Evolutionary conservation across 2,113 vertebrate species (phyloP).

Genomic region (Struthidea cinerea): DNA sequence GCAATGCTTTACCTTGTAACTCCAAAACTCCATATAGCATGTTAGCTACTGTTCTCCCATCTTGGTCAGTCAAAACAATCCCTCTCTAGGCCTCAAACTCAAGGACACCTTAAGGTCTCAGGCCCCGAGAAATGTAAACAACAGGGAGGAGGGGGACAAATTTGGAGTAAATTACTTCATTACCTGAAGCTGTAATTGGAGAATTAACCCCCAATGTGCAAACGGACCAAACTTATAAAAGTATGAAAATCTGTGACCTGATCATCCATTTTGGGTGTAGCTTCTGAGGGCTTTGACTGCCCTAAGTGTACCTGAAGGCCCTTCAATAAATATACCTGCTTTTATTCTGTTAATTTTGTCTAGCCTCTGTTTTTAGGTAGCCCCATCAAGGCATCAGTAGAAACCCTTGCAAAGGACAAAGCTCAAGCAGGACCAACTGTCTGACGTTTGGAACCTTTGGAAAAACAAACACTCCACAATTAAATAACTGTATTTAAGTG

Average conservation of each 20-base stretch:
- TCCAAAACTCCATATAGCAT: not conserved
- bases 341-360: not conserved
- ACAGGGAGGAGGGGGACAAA: not conserved
- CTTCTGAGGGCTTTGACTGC: not conserved
- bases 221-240: not conserved
- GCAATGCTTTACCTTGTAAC: not conserved
- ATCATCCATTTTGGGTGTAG: not conserved
- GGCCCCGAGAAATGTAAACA: not conserved
- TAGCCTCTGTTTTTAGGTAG: not conserved
- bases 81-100: not conserved
- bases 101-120: not conserved
- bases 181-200: not conserved
- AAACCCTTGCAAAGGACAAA: not conserved
- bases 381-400: not conserved
- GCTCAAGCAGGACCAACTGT: not conserved
- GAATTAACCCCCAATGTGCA: not conserved
- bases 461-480: not conserved
- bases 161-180: not conserved
- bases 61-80: not conserved
- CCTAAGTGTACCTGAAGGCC: not conserved
- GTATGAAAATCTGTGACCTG: not conserved
- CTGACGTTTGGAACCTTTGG: not conserved
- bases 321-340: not conserved
- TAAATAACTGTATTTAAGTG: not conserved
- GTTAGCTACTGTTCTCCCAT: not conserved